Conservation (phyloP, 1,140 invertebrate genomes). For the Calephelis nemesis region DNA sequence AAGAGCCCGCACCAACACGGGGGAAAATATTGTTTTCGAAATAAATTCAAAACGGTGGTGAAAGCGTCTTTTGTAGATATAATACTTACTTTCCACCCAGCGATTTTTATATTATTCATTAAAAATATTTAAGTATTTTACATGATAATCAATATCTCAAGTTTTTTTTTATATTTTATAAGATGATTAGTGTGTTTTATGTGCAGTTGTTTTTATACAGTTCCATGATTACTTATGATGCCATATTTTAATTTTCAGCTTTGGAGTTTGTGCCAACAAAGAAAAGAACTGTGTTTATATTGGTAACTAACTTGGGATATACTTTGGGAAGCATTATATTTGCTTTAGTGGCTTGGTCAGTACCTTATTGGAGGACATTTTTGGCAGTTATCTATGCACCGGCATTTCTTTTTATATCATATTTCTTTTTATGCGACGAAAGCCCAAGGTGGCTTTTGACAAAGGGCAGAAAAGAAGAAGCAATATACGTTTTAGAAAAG, state of each 20-base stretch:
- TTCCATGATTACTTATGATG: too few species aligned
- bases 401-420: constrained; percentile 48
- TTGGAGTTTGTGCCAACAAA: constrained; percentile 53
- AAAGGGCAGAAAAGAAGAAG: constrained; percentile 64
- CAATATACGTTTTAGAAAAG: constrained; percentile 44
- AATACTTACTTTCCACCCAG: too few species aligned
- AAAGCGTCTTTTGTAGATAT: too few species aligned
- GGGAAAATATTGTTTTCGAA: too few species aligned
- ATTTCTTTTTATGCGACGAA: constrained; percentile 55
- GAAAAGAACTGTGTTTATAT: constrained; percentile 48
- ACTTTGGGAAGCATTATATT: constrained; percentile 38
- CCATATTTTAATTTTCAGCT: constrained; percentile 38
- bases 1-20: too few species aligned
- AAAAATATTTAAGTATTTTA: too few species aligned
- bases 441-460: constrained; percentile 84
- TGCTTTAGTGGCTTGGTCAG: constrained; percentile 40
- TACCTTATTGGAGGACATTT: constrained; percentile 55
- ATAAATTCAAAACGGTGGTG: too few species aligned
- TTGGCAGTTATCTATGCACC: constrained; percentile 52
- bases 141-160: too few species aligned
- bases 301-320: constrained; percentile 37
- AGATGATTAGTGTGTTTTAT: too few species aligned
- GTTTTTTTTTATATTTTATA: too few species aligned
- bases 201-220: too few species aligned
- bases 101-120: too few species aligned